These are phyloP conservation scores for Ciconia stormi DNA, from an alignment of 2,113 vertebrate species.

Conservation along the genomic window DNA sequence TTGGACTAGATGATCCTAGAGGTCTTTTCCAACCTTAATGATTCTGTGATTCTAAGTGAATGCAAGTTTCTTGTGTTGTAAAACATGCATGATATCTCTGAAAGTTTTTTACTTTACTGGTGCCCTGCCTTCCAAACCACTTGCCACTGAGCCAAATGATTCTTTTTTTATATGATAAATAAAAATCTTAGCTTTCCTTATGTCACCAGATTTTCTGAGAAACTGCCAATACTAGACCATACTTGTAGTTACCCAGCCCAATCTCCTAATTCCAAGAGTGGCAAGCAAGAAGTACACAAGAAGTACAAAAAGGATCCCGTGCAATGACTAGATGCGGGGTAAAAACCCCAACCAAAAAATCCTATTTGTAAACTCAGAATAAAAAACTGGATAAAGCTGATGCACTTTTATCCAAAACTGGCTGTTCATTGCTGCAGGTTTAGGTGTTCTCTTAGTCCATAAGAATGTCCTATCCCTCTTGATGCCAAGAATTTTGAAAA, in stretches of 20 bases:
- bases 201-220: neutral
- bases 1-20: too few relatives aligned
- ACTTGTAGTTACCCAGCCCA: neutral
- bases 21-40: too few relatives aligned
- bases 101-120: neutral
- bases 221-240: neutral
- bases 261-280: neutral
- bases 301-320: neutral
- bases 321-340: neutral
- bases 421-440: neutral
- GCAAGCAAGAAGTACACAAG: neutral
- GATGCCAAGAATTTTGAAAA: neutral
- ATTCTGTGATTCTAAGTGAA: too few relatives aligned
- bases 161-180: neutral
- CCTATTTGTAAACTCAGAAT: neutral
- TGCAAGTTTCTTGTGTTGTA: neutral
- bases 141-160: neutral
- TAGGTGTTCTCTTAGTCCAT: neutral
- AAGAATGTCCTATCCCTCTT: neutral
- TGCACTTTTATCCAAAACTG: neutral
- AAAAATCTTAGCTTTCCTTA: neutral
- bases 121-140: neutral
- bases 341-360: neutral
- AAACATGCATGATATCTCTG: neutral
- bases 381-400: neutral